These are phyloP conservation scores for Sebastes umbrosus DNA, from an alignment of 2,797 vertebrate species.

Conservation along the genomic window DNA sequence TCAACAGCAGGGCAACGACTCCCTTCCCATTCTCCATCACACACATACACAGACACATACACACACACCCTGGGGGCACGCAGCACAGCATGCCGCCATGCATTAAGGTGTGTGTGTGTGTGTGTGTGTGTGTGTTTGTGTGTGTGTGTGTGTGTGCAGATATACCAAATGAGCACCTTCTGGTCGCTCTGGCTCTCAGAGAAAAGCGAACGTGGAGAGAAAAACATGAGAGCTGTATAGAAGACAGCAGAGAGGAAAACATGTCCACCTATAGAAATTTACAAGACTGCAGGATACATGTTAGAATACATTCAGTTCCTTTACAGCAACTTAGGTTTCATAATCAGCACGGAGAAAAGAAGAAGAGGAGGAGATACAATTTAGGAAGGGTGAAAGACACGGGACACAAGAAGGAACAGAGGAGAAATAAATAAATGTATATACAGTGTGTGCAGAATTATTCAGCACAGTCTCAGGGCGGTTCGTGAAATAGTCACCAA, in stretches of 20 bases:
- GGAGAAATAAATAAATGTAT: neutral
- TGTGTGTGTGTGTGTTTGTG: neutral
- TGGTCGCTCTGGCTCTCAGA: constrained; percentile 1
- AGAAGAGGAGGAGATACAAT: neutral
- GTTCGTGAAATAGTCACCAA: no score
- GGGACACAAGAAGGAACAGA: neutral
- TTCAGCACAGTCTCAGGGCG: no score
- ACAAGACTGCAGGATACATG: neutral
- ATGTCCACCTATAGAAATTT: neutral
- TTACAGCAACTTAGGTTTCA: neutral
- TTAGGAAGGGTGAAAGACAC: neutral
- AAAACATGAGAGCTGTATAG: neutral
- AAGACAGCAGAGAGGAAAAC: neutral
- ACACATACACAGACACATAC: constrained; percentile 34
- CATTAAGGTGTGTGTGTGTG: constrained; percentile 48
- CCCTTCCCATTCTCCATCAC: constrained; percentile 74
- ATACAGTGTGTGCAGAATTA: neutral
- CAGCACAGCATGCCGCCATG: constrained; percentile 56
- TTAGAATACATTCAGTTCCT: neutral
- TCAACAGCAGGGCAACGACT: constrained; percentile 82
- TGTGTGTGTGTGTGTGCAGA: constrained; percentile 11
- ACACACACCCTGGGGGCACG: constrained; percentile 45
- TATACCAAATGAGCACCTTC: constrained; percentile 49
- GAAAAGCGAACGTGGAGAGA: neutral
- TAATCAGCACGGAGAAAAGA: neutral